phyloP scores from a whole-genome alignment of 1,140 invertebrate genomes.

The Sminthurinus signatus region DNA sequence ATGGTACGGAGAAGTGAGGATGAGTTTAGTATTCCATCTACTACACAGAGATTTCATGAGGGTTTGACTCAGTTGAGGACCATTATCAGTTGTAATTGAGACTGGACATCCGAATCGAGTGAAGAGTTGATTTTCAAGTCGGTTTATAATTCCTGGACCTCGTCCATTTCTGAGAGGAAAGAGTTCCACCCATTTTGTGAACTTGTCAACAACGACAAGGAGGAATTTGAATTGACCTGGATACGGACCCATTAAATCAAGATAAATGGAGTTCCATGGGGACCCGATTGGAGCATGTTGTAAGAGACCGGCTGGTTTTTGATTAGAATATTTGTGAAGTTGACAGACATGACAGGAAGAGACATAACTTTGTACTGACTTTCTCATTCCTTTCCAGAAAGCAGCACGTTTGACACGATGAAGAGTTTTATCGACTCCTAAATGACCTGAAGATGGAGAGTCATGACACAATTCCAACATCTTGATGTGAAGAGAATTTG shows the following conservation, averaged over 20 bases:
- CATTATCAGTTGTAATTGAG: conserved; percentile 14
- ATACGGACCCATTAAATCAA: conserved; percentile 4
- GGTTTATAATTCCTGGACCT: background rate
- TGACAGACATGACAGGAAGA: conserved; percentile 31
- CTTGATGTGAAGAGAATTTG: background rate
- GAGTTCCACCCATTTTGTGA: conserved; percentile 49
- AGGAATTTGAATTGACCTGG: conserved; percentile 44
- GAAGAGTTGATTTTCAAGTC: conserved; percentile 15
- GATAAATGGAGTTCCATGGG: too few species aligned
- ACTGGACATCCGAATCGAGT: conserved; percentile 2
- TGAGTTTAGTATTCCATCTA: conserved; percentile 4
- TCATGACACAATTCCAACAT: conserved; percentile 11
- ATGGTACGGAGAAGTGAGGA: conserved; percentile 29
- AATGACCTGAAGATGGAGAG: background rate
- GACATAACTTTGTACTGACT: conserved; percentile 28
- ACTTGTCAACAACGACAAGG: conserved; percentile 48
- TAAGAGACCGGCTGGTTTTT: conserved; percentile 12
- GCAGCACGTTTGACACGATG: conserved; percentile 11
- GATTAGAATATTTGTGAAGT: conserved; percentile 10
- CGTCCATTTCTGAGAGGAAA: conserved; percentile 46
- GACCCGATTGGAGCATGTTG: too few species aligned
- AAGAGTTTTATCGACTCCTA: conserved; percentile 22
- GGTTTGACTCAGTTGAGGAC: background rate
- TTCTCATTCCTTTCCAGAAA: conserved; percentile 31
- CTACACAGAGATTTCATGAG: conserved; percentile 5